Base-by-base conservation (phyloP, 2,888 invertebrate species). In the Conomelus anceps region DNA sequence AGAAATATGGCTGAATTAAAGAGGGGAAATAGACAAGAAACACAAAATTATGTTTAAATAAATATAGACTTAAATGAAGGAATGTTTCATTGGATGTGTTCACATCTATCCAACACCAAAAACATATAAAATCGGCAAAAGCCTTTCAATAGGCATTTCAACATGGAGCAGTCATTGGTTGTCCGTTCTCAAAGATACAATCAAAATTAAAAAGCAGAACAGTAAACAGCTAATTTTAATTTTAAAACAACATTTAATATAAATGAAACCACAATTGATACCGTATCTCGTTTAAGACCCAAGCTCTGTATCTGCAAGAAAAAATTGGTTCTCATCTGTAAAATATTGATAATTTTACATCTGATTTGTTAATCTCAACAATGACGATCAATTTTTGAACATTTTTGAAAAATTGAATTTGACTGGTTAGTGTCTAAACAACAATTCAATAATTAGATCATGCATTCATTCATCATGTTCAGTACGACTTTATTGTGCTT, bases 291-390 rank as follows among this genome's bases (percentile, higher is more conserved):
- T 11, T 86, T 86, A 22, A 86, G 29, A 26, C 86, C 26, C 86
- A 86, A 86, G 29, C 86, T 86, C 29, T 86, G 86, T 24, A 86
- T 86, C 86, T 86, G 86, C 7, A 86, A 86, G 29, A 23, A 85
- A 86, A 86, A 86, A 26, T 22, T 3, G 63, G 20, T n/a, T 3
- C 63, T n/a, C 63, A 3, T n/a, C n/a, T 63, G 63, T n/a, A 63
- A 63, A 63, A 26, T 26, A 63, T 63, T 63, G 63, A n/a, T 63
- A 1, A n/a, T 63, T 63, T 63, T n/a, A n/a, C n/a, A n/a, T n/a
- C n/a, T n/a, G n/a, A n/a, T n/a, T n/a, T n/a, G n/a, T n/a, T n/a
- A n/a, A n/a, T n/a, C n/a, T n/a, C 63, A n/a, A 63, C n/a, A 63
- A 17, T 7, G 3, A 9, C 17, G 17, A 34, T 13, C 17, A 34